phyloP scores from a whole-genome alignment of 2,113 vertebrate species.

The Fregata magnificens region DNA sequence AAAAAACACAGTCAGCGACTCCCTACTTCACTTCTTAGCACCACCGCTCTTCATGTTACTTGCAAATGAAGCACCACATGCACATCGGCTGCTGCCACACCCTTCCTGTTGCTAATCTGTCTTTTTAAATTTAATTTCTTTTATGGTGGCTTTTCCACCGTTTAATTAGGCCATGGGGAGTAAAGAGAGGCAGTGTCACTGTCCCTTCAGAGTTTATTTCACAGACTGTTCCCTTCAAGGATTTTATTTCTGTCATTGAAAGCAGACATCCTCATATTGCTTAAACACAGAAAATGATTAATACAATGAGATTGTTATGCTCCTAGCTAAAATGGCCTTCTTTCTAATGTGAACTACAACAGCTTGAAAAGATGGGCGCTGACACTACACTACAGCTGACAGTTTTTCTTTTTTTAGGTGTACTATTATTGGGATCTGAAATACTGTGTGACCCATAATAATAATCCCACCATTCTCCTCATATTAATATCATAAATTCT shows the following conservation, averaged over 20 bases:
- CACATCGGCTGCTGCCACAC: conserved; percentile 31
- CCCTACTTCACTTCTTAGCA: neutral
- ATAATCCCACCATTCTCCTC: conserved; percentile 51
- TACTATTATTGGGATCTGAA: conserved; percentile 24
- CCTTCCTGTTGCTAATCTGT: conserved; percentile 80
- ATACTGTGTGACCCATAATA: conserved; percentile 42
- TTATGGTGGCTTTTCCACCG: conserved; percentile 71
- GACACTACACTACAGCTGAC: conserved; percentile 15
- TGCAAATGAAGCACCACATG: neutral
- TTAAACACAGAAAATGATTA: conserved; percentile 47
- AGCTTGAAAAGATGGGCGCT: neutral
- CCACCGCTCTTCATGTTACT: neutral
- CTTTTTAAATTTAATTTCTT: conserved; percentile 83
- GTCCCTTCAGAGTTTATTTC: conserved; percentile 56
- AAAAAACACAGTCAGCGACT: neutral
- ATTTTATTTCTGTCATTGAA: conserved; percentile 56
- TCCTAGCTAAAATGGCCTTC: conserved; percentile 13
- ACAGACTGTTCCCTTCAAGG: conserved; percentile 45
- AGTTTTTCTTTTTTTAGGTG: conserved; percentile 32
- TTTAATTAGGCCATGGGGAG: conserved; percentile 84
- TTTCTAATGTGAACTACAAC: conserved; percentile 2
- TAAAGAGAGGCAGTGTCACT: conserved; percentile 52
- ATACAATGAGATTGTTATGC: conserved; percentile 30
- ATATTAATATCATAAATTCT: conserved; percentile 62
- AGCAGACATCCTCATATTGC: conserved; percentile 39